These are phyloP conservation scores for Eristalinus aeneus DNA, from an alignment of 2,888 invertebrate genomes.

Conservation along the genomic window DNA sequence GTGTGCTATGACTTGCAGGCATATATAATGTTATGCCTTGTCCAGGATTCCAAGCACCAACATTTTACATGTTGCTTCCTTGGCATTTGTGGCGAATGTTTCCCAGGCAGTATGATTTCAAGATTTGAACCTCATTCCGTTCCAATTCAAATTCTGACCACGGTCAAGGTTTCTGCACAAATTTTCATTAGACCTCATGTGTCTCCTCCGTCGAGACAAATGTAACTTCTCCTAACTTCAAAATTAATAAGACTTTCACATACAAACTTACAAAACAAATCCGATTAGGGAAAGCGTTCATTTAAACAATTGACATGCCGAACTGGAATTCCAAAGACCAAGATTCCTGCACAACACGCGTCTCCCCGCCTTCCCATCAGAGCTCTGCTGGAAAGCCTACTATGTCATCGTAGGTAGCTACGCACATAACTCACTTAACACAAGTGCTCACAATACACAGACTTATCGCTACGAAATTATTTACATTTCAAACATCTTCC, in stretches of 20 bases:
- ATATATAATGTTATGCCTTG: too few relatives aligned
- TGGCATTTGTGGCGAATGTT: too few relatives aligned
- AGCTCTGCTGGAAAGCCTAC: constrained; percentile 10
- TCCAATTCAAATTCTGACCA: too few relatives aligned
- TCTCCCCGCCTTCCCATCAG: background rate
- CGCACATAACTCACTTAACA: constrained; percentile 20
- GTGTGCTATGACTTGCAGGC: too few relatives aligned
- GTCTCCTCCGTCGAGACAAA: background rate
- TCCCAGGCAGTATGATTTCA: too few relatives aligned
- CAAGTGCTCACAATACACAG: constrained; percentile 23
- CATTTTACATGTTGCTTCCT: too few relatives aligned
- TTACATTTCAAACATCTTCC: constrained; percentile 27
- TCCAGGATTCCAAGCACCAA: too few relatives aligned
- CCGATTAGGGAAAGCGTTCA: background rate
- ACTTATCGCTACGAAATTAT: constrained; percentile 45
- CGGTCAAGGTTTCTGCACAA: too few relatives aligned
- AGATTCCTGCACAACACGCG: background rate
- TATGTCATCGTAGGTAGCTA: constrained; percentile 46
- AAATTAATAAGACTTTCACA: background rate
- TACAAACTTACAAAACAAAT: background rate
- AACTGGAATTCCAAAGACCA: constrained; percentile 30
- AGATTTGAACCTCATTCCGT: too few relatives aligned
- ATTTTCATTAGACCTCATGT: too few relatives aligned
- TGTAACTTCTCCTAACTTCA: background rate
- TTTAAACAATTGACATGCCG: constrained; percentile 36